Percentiles rank a stretch among this genome's conserved stretches.
Conservation (phyloP, 2,113 vertebrate species). For the Tylochromis polylepis region DNA sequence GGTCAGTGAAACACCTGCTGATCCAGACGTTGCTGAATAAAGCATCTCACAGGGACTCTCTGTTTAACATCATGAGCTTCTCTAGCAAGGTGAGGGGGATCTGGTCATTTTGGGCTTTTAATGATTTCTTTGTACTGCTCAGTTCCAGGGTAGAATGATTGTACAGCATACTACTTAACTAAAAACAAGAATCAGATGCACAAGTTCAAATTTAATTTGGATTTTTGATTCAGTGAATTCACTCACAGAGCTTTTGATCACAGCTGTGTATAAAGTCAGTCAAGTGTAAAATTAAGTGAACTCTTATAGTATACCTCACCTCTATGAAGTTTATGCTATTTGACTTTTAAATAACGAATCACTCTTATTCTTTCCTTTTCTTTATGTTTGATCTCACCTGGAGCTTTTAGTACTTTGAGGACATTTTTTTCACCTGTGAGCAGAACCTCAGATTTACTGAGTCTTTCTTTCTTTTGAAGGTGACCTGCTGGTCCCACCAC, state of each 20-base stretch:
- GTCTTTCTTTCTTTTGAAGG: slow-evolving; percentile 2
- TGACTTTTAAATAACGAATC: not conserved
- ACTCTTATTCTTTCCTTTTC: not conserved
- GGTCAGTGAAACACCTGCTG: slow-evolving; percentile 59
- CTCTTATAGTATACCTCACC: not conserved
- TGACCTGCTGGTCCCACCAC: slow-evolving; percentile 54
- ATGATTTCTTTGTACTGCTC: not conserved
- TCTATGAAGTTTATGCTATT: not conserved
- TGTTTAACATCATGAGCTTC: slow-evolving; percentile 69
- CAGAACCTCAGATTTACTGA: not conserved
- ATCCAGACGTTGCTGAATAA: slow-evolving; percentile 62
- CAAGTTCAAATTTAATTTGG: not conserved
- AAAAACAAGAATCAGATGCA: not conserved
- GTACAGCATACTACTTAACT: not conserved
- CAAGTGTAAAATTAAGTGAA: not conserved
- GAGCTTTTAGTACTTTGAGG: not conserved
- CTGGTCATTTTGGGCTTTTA: not conserved
- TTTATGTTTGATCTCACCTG: not conserved
- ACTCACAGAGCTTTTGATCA: not conserved
- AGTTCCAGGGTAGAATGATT: not conserved
- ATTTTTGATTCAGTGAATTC: not conserved
- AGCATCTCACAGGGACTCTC: slow-evolving; percentile 54
- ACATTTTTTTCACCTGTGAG: not conserved
- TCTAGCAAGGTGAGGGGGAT: slow-evolving; percentile 56
- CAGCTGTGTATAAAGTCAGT: not conserved